phyloP scores from a whole-genome alignment of 2,113 vertebrate genomes.

The Pavo muticus region DNA sequence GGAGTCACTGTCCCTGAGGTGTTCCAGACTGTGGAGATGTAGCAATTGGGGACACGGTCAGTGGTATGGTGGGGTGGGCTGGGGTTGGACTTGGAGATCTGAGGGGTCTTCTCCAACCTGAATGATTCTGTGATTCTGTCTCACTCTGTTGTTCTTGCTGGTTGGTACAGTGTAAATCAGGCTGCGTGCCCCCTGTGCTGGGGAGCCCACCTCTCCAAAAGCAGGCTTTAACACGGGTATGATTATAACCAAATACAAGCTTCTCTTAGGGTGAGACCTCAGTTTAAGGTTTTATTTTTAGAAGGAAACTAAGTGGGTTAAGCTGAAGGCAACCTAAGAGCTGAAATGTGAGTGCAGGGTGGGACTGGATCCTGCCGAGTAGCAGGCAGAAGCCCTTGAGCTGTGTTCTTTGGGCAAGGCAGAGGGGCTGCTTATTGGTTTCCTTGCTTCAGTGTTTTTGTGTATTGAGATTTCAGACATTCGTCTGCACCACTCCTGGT shows the following conservation, averaged over 20 bases:
- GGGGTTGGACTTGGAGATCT: no score
- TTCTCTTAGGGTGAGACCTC: conserved; percentile 46
- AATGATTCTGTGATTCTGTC: background rate
- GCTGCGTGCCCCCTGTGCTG: background rate
- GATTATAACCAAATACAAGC: conserved; percentile 26
- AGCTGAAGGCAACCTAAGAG: background rate
- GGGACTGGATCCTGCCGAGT: background rate
- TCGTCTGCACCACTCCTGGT: background rate
- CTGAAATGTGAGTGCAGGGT: background rate
- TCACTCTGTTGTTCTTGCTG: background rate
- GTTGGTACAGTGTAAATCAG: background rate
- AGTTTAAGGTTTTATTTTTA: conserved; percentile 63
- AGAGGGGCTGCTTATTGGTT: background rate
- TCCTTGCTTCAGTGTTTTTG: background rate
- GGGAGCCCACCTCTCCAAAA: conserved; percentile 32
- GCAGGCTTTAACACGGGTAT: conserved; percentile 32
- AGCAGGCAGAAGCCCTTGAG: background rate
- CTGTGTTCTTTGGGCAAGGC: background rate
- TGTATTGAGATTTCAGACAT: background rate
- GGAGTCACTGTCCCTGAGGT: no score
- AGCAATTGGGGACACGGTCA: no score
- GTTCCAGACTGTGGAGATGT: no score
- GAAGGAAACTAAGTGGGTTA: background rate
- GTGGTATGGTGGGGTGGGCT: no score
- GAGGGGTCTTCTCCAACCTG: no score